A percentile compares a stretch with the other conserved stretches of the same genome.
Evolutionary conservation across 1,140 invertebrate genomes (phyloP).

Genomic region (Ylistrum balloti): DNA sequence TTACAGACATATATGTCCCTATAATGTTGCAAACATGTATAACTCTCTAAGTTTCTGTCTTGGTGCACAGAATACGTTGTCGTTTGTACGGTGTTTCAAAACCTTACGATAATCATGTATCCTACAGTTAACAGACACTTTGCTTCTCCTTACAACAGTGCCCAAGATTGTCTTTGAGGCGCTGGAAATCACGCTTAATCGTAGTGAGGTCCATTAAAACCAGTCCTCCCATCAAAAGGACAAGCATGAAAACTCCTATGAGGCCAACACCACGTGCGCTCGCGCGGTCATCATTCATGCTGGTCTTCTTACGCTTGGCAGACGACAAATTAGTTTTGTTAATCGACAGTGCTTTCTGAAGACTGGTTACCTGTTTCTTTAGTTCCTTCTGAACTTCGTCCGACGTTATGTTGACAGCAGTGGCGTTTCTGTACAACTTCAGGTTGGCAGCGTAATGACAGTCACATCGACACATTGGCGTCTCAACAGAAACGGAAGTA

Average conservation of each 20-base stretch:
- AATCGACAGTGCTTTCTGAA: background rate
- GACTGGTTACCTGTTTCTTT: background rate
- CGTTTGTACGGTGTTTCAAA: no score
- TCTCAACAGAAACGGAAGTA: background rate
- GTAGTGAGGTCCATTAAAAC: background rate
- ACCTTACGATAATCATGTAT: no score
- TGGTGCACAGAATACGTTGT: no score
- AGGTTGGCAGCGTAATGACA: constrained; percentile 24
- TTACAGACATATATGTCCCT: no score
- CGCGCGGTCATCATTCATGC: background rate
- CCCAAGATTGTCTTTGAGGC: background rate
- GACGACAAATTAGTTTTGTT: background rate
- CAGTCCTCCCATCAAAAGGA: background rate
- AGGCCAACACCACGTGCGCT: constrained; percentile 14
- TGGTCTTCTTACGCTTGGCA: background rate
- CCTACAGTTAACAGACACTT: background rate
- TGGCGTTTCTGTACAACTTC: constrained; percentile 4
- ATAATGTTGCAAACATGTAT: no score
- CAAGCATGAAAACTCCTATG: background rate
- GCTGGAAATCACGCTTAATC: background rate
- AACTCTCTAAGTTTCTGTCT: no score
- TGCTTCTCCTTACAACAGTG: background rate
- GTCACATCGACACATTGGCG: background rate
- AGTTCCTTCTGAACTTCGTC: background rate
- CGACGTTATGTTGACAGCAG: constrained; percentile 20